phyloP scores from a whole-genome alignment of 2,888 invertebrate species.

The Troides helena region DNA sequence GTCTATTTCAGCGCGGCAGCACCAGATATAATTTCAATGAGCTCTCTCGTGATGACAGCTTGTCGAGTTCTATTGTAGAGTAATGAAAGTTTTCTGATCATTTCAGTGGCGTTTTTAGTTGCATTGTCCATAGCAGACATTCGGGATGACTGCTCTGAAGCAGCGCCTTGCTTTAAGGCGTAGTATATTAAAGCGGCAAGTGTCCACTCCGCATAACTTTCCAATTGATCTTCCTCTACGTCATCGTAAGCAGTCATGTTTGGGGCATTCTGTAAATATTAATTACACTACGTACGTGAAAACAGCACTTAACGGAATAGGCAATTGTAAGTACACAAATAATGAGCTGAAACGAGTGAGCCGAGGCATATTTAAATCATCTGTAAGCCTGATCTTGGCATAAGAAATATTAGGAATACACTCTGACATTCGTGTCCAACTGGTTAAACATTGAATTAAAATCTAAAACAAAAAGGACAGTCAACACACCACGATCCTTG shows the following conservation, averaged over 20 bases:
- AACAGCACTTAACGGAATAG: background rate
- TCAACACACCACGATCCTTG: conserved; percentile 65
- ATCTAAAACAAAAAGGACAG: background rate
- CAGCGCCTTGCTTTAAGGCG: conserved; percentile 87
- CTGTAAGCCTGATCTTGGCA: too few relatives aligned
- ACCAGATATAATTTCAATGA: conserved; percentile 95
- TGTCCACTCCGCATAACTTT: conserved; percentile 86
- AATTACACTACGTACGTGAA: background rate
- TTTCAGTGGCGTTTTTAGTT: conserved; percentile 89
- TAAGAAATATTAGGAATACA: too few relatives aligned
- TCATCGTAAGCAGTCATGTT: conserved; percentile 86
- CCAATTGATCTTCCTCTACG: conserved; percentile 83
- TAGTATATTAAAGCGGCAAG: conserved; percentile 85
- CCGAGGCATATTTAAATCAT: too few relatives aligned
- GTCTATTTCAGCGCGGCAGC: conserved; percentile 85
- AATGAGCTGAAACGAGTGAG: too few relatives aligned
- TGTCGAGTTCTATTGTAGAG: conserved; percentile 89
- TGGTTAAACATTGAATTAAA: too few relatives aligned
- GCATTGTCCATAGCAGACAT: conserved; percentile 93
- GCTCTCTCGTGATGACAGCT: conserved; percentile 92
- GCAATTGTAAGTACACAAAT: background rate
- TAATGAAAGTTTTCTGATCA: conserved; percentile 87
- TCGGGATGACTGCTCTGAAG: conserved; percentile 88
- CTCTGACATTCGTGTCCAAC: too few relatives aligned
- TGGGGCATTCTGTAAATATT: conserved; percentile 69